A percentile compares a stretch with the other conserved stretches of the same genome.
These are phyloP conservation scores for Ochropleura leucogaster DNA, from an alignment of 2,888 invertebrate species.

Conservation along the genomic window DNA sequence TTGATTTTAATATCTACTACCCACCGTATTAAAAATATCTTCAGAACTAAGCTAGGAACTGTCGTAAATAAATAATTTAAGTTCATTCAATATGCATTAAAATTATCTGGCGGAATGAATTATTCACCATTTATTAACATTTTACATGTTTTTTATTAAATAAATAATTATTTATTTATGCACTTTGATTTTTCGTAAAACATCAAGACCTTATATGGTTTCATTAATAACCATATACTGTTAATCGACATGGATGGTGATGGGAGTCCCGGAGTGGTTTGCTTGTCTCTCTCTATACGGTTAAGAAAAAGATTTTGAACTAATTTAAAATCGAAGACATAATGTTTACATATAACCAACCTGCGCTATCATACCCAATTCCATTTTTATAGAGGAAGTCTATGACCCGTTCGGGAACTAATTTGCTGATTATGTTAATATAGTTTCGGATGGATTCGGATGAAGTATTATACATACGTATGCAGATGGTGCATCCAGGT, in stretches of 20 bases:
- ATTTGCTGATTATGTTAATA: not conserved
- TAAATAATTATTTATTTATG: not conserved
- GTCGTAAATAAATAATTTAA: conserved; percentile 21
- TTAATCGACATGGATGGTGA: no score
- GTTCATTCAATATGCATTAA: conserved; percentile 42
- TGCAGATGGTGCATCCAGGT: no score
- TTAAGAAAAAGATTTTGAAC: no score
- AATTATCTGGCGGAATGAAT: conserved; percentile 38
- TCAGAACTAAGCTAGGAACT: not conserved
- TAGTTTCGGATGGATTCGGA: no score
- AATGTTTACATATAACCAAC: no score
- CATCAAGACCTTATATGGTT: no score
- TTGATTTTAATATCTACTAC: no score
- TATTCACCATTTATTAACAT: conserved; percentile 36
- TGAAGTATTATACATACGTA: no score
- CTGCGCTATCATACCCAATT: not conserved
- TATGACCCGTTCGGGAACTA: not conserved
- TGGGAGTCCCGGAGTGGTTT: no score
- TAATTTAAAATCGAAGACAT: no score
- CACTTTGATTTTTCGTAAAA: not conserved
- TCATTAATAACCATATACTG: no score
- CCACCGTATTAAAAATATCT: not conserved
- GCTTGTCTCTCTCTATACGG: no score
- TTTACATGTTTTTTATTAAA: not conserved
- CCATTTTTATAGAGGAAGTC: not conserved